Conservation (phyloP, 2,113 vertebrate genomes). For the Brachyhypopomus occidentalis region DNA sequence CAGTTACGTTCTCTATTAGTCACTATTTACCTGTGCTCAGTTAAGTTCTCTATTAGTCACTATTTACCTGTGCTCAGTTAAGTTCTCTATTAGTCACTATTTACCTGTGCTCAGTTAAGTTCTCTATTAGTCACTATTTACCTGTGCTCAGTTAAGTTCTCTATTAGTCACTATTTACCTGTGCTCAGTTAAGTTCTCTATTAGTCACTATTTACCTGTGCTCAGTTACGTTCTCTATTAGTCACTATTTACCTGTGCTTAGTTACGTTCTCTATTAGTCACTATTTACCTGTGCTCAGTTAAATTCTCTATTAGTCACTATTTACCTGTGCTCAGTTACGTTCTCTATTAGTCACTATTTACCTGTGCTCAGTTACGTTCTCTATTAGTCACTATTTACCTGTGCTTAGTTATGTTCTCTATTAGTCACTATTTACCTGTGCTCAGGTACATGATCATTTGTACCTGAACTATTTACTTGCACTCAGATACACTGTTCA, state of each 20-base stretch:
- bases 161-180: not conserved
- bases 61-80: not conserved
- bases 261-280: not conserved
- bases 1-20: no score
- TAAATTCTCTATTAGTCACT: not conserved
- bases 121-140: not conserved
- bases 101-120: not conserved
- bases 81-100: not conserved
- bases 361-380: no score
- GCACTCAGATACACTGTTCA: not conserved
- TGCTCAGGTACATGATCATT: not conserved
- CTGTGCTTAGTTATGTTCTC: no score
- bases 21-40: not conserved
- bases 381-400: no score
- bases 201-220: not conserved
- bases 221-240: not conserved
- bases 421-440: no score
- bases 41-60: not conserved
- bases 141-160: not conserved
- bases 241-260: not conserved
- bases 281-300: not conserved
- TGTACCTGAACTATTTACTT: not conserved
- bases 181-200: not conserved
- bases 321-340: not conserved
- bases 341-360: no score